Evolutionary conservation across 2,888 invertebrate genomes (phyloP).

Genomic region (Byasa hedistus): DNA sequence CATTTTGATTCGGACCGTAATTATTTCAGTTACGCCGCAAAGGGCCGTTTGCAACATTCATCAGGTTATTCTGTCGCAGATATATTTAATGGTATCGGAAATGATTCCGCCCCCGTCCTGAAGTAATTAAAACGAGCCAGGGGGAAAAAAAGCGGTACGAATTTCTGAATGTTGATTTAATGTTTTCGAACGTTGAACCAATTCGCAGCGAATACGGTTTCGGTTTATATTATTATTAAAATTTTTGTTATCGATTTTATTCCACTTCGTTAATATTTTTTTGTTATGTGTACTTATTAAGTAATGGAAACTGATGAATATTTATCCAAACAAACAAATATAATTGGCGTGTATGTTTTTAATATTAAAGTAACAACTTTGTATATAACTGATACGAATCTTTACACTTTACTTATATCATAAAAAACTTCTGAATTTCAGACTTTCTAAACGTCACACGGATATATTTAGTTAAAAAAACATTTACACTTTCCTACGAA

Average conservation of each 20-base stretch:
- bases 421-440: no score
- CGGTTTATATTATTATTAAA: not conserved
- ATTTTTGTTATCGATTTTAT: not conserved
- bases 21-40: conserved; percentile 8
- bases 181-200: not conserved
- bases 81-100: conserved; percentile 5
- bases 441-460: no score
- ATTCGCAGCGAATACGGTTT: not conserved
- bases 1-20: not conserved
- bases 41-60: conserved; percentile 5
- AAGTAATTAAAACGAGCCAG: conserved; percentile 7
- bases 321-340: no score
- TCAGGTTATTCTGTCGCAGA: conserved; percentile 1
- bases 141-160: conserved; percentile 1
- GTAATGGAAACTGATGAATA: no score
- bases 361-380: no score
- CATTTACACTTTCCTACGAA: no score
- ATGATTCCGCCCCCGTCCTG: not conserved
- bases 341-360: no score
- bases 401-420: no score
- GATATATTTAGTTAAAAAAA: no score
- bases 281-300: no score
- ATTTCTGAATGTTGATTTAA: not conserved
- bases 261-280: not conserved
- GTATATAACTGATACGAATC: no score